These are phyloP conservation scores for Phthorimaea operculella DNA, from an alignment of 1,140 invertebrate species.

Conservation along the genomic window DNA sequence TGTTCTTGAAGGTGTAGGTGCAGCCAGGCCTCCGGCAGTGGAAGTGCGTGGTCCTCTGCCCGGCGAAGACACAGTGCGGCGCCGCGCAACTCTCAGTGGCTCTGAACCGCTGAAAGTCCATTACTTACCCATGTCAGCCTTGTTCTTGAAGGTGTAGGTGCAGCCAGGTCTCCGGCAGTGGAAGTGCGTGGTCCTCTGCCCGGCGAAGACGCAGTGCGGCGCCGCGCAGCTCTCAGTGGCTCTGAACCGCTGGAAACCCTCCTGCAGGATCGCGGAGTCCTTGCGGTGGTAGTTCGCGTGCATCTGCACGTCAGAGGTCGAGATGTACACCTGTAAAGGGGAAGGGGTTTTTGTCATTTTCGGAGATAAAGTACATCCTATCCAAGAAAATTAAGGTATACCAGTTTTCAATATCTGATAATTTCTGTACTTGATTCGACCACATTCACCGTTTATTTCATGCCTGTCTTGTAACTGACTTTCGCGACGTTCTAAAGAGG, in stretches of 20 bases:
- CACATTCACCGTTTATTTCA: too few species aligned
- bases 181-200: conserved; percentile 97
- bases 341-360: too few species aligned
- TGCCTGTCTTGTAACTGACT: too few species aligned
- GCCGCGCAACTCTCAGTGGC: conserved; percentile 93
- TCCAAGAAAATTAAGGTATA: too few species aligned
- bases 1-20: conserved; percentile 98
- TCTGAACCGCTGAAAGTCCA: conserved; percentile 91
- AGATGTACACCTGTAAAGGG: conserved; percentile 85
- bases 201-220: conserved; percentile 88
- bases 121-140: conserved; percentile 97
- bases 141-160: conserved; percentile 98
- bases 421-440: too few species aligned
- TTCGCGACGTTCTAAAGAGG: too few species aligned
- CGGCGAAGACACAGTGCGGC: conserved; percentile 88
- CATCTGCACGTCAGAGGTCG: conserved; percentile 99
- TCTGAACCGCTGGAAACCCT: conserved; percentile 92
- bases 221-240: conserved; percentile 93
- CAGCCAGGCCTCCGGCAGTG: conserved; percentile 92
- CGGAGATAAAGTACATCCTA: too few species aligned
- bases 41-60: conserved; percentile 97
- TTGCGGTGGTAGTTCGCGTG: conserved; percentile 99
- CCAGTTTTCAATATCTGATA: too few species aligned
- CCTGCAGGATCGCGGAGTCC: conserved; percentile 96
- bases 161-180: conserved; percentile 92